Evolutionary conservation across 2,113 vertebrate genomes (phyloP).

Genomic region (Sinocyclocheilus anophthalmus): DNA sequence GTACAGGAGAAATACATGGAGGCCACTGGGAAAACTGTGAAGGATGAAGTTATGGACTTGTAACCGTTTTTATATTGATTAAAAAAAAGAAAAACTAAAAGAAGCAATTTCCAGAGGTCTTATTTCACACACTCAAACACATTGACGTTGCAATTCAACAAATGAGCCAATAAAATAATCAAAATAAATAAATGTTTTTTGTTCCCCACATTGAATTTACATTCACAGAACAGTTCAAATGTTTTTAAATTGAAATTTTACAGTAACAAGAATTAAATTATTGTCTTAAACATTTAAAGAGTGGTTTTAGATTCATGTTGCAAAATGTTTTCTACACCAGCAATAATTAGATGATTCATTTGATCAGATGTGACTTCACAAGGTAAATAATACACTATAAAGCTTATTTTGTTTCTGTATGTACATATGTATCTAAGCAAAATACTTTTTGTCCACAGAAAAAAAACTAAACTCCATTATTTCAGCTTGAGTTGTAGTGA

Average conservation of each 20-base stretch:
- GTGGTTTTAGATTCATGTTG: not conserved
- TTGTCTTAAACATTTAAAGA: not conserved
- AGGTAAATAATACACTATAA: not conserved
- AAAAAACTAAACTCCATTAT: not conserved
- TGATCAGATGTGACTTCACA: not conserved
- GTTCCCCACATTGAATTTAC: not conserved
- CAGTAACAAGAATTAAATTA: not conserved
- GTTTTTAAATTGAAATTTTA: no score
- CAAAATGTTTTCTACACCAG: not conserved
- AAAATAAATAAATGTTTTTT: not conserved
- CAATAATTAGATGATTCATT: not conserved
- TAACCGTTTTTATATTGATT: constrained; percentile 55
- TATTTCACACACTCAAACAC: not conserved
- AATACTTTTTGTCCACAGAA: not conserved
- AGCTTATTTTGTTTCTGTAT: not conserved
- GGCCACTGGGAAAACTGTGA: constrained; percentile 76
- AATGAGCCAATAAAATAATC: not conserved
- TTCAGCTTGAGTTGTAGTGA: not conserved
- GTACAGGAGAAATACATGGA: constrained; percentile 90
- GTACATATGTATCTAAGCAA: not conserved
- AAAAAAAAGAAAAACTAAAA: not conserved
- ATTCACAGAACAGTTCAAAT: no score
- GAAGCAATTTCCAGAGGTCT: not conserved
- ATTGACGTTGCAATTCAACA: not conserved
- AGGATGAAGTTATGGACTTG: constrained; percentile 86